Conservation (phyloP, 1,140 invertebrate species). For the Diuraphis noxia region DNA sequence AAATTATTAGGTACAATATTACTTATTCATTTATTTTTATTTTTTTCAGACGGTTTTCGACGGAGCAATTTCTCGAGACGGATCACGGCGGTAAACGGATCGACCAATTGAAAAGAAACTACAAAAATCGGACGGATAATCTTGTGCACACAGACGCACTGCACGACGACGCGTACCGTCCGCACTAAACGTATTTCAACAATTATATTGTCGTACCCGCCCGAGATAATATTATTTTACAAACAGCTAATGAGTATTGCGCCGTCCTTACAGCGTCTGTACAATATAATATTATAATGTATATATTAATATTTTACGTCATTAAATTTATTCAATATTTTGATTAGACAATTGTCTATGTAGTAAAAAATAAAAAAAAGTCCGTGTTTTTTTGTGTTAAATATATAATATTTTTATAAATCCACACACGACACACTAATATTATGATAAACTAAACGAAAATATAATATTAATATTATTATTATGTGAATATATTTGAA, state of each 20-base stretch:
- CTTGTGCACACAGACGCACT: neutral
- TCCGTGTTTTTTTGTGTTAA: neutral
- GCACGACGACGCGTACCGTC: neutral
- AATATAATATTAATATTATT: neutral
- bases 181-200: neutral
- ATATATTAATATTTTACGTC: neutral
- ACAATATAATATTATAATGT: neutral
- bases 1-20: neutral
- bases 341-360: neutral
- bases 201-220: neutral
- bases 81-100: neutral
- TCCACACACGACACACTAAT: neutral
- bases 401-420: neutral
- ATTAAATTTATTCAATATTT: neutral
- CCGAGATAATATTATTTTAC: neutral
- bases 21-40: neutral
- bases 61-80: neutral
- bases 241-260: neutral
- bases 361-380: neutral
- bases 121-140: constrained; percentile 1
- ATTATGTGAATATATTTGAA: neutral
- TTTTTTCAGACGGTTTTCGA: neutral
- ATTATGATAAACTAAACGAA: neutral
- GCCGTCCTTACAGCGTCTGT: neutral
- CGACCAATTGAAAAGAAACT: neutral